Evolutionary conservation across 92 coral and sea anemone species (phyloP).

Genomic region (Umimayanthus chanpuru): DNA sequence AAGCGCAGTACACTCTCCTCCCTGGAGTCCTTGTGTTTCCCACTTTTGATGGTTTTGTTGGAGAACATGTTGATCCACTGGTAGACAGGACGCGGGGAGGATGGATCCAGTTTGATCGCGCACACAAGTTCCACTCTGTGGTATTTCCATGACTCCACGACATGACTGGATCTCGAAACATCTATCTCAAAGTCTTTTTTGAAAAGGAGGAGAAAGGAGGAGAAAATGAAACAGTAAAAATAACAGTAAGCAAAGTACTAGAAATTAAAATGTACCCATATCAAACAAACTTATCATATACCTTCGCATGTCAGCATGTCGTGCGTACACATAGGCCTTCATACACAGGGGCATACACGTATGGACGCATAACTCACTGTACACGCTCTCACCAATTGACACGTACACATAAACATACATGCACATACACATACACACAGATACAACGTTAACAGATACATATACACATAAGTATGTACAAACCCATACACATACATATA

Average conservation of each 20-base stretch:
- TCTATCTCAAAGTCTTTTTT: slow-evolving; percentile 33
- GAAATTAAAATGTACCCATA: background rate
- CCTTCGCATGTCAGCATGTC: background rate
- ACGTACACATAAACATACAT: too few species aligned
- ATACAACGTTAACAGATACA: too few species aligned
- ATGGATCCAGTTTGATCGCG: slow-evolving; percentile 27
- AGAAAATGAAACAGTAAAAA: too few species aligned
- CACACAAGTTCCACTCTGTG: slow-evolving; percentile 35
- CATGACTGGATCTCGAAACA: background rate
- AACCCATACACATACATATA: background rate
- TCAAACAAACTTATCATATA: background rate
- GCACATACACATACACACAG: too few species aligned
- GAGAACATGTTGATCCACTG: slow-evolving; percentile 20
- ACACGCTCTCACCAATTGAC: too few species aligned
- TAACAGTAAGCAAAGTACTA: too few species aligned
- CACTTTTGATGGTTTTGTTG: slow-evolving; percentile 28
- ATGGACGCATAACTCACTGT: too few species aligned
- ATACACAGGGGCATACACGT: too few species aligned
- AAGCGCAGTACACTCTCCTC: slow-evolving; percentile 25
- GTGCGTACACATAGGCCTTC: background rate
- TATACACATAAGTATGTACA: too few species aligned
- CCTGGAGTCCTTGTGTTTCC: slow-evolving; percentile 25
- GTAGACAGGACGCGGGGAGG: slow-evolving; percentile 16
- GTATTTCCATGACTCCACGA: slow-evolving; percentile 40
- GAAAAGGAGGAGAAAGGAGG: background rate